Conservation (phyloP, 2,888 invertebrate species). For the Schizotus pectinicornis region DNA sequence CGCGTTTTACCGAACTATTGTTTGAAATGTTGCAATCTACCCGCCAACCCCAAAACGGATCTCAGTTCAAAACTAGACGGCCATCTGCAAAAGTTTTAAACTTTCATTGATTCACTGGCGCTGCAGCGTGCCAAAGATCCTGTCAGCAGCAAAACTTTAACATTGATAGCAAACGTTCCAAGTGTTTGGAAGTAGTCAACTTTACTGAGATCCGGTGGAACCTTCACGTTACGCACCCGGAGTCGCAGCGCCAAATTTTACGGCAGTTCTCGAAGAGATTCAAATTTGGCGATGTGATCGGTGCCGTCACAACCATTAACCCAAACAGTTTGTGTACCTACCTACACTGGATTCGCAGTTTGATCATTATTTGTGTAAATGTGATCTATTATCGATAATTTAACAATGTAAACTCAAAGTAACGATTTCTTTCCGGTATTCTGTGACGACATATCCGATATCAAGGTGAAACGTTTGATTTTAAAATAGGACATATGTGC, state of each 20-base stretch:
- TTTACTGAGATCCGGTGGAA: too few relatives aligned
- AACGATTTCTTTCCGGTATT: conserved; percentile 25
- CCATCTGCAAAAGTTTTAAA: too few relatives aligned
- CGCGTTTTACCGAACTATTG: background rate
- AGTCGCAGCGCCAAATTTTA: too few relatives aligned
- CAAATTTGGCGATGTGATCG: background rate
- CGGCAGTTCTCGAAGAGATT: background rate
- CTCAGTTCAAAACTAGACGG: background rate
- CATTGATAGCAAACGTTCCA: too few relatives aligned
- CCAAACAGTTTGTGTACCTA: conserved; percentile 34
- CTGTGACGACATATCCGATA: conserved; percentile 36
- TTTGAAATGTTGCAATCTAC: background rate
- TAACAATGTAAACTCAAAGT: conserved; percentile 10
- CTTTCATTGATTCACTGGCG: too few relatives aligned
- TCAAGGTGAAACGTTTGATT: conserved; percentile 30
- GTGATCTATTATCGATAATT: conserved; percentile 28
- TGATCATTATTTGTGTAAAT: conserved; percentile 33
- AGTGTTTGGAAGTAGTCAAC: too few relatives aligned
- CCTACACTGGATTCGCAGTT: conserved; percentile 25
- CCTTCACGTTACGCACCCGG: too few relatives aligned
- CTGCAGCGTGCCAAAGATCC: too few relatives aligned
- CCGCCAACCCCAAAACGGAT: background rate
- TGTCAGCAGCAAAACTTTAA: too few relatives aligned
- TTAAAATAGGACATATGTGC: conserved; percentile 39
- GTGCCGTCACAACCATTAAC: conserved; percentile 7